Evolutionary conservation across 2,888 invertebrate genomes (phyloP).

Genomic region (Itoplectis maculator): DNA sequence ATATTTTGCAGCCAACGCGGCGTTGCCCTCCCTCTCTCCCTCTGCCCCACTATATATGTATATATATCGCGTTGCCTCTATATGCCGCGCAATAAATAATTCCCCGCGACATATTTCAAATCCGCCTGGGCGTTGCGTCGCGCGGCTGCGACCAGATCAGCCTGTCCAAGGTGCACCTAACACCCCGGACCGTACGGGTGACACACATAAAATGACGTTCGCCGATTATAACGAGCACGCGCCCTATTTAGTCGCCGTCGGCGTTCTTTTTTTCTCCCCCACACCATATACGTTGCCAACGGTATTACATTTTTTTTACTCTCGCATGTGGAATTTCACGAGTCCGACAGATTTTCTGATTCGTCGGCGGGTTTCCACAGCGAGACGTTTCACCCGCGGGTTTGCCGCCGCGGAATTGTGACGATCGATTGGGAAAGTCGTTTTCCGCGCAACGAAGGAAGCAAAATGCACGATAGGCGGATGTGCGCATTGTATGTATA

Average conservation of each 20-base stretch:
- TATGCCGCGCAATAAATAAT: conserved; percentile 62
- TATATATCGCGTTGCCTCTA: conserved; percentile 38
- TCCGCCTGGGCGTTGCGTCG: conserved; percentile 60
- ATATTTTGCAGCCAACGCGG: conserved; percentile 51
- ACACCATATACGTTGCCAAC: too few relatives aligned
- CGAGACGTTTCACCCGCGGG: neutral
- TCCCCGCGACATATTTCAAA: conserved; percentile 64
- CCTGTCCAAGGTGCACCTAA: conserved; percentile 49
- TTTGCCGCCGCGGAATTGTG: conserved; percentile 64
- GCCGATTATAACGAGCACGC: conserved; percentile 12
- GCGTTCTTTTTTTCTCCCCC: conserved; percentile 10
- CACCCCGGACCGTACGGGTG: neutral
- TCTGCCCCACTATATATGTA: conserved; percentile 13
- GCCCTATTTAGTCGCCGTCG: neutral
- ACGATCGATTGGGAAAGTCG: conserved; percentile 75
- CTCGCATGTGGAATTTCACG: neutral
- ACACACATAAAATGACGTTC: neutral
- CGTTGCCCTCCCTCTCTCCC: neutral
- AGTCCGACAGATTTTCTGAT: conserved; percentile 24
- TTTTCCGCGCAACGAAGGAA: conserved; percentile 52
- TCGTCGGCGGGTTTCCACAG: neutral
- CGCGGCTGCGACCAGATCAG: conserved; percentile 48
- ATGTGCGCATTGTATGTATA: conserved; percentile 7
- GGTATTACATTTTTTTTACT: neutral
- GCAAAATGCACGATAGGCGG: conserved; percentile 5